Evolutionary conservation across 2,113 vertebrate genomes (phyloP), one percentile per base, ranked within the genome.

Genomic region (Pandion haliaetus): DNA sequence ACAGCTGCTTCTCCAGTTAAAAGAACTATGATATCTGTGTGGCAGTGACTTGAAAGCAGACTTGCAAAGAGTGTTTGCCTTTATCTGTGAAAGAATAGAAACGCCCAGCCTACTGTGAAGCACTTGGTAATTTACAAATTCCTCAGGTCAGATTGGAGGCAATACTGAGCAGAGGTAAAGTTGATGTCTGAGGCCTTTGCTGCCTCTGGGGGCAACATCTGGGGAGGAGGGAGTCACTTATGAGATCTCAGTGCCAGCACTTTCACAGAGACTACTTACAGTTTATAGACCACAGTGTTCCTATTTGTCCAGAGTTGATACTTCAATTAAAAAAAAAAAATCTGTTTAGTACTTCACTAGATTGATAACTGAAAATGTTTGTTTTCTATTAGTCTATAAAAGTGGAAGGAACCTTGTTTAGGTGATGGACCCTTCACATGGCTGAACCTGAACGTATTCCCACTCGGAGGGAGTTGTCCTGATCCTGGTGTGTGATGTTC

Each of bases 231-330:
- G 40, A 31, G 31, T 70, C 13, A 11, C 18, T 26, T 57, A 20
- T 0, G 4, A n/a, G 6, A 20, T 31, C 8, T 45, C 25, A 47
- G 9, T 65, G 14, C 8, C 12, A 21, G 18, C 8, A 49, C 17
- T 10, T 55, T 85, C n/a, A 55, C 19, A 45, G 18, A 84, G 11
- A 7, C 17, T 72, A 8, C 28, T 63, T 67, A 20, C 3, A 7
- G 5, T 67, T 85, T 36, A 21, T 10, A 21, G 45, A 65, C 47
- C 4, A 17, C 8, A 20, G 14, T 73, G 36, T 70, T 65, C 7
- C 19, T 65, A 2, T 55, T 78, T 66, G 32, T 65, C 13, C 13
- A 28, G 29, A 70, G 23, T 5, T 58, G 29, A 10, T 69, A 69
- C 25, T 42, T 52, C 55, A 91, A 1, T 29, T 59, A 12, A 24